Conservation (phyloP, 2,113 vertebrate species). For the Amblyopsis rosae region DNA sequence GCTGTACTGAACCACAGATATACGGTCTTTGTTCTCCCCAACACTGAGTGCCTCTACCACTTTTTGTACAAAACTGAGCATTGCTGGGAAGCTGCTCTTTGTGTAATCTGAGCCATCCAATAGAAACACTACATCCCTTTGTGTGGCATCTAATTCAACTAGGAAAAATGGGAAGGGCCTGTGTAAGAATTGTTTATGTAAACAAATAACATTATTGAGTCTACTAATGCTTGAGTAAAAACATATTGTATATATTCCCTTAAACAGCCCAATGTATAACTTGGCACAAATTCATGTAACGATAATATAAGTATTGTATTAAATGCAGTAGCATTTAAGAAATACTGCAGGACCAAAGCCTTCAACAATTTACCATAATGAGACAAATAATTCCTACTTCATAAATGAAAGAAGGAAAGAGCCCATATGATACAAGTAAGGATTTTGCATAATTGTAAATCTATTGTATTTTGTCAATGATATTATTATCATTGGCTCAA, state of each 20-base stretch:
- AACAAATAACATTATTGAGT: constrained; percentile 8
- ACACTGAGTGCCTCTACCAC: constrained; percentile 69
- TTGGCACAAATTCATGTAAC: neutral
- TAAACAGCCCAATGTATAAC: neutral
- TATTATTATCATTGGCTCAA: constrained; percentile 74
- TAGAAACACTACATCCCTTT: constrained; percentile 78
- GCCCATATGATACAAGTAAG: neutral
- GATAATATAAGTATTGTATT: constrained; percentile 7
- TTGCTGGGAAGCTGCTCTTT: constrained; percentile 72
- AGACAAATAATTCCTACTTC: constrained; percentile 22
- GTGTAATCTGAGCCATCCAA: constrained; percentile 77
- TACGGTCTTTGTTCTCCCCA: constrained; percentile 63
- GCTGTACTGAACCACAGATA: constrained; percentile 77
- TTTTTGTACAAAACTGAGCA: constrained; percentile 81
- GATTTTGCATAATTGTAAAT: constrained; percentile 11
- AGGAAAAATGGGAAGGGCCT: constrained; percentile 56
- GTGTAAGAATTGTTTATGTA: constrained; percentile 36
- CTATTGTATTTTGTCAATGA: constrained; percentile 58
- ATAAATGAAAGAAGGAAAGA: constrained; percentile 35
- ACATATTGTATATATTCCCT: neutral
- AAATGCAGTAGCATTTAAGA: constrained; percentile 22
- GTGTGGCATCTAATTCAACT: constrained; percentile 73
- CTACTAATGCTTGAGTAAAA: neutral
- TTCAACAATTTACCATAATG: constrained; percentile 3
- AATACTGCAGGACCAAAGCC: neutral